phyloP scores from a whole-genome alignment of 2,797 vertebrate species.

The Hydrophis major region DNA sequence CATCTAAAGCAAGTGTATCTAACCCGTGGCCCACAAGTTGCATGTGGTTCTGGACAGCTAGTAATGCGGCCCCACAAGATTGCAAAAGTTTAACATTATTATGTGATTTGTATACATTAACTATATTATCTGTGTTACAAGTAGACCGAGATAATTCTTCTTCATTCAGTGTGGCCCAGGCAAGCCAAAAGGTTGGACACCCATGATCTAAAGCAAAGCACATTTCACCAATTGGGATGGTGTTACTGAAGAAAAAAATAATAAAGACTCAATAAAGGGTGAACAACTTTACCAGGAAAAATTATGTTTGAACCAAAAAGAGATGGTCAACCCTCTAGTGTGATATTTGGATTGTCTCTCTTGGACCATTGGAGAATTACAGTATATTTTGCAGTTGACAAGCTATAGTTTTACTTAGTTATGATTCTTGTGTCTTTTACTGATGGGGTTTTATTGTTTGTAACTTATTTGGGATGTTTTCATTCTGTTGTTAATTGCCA shows the following conservation, averaged over 20 bases:
- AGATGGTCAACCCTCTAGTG: too few species aligned
- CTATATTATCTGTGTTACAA: neutral
- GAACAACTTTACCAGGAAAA: neutral
- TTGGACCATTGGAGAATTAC: neutral
- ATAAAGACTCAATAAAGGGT: neutral
- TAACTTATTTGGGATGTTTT: neutral
- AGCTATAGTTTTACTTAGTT: neutral
- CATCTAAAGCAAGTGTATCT: neutral
- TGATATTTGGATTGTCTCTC: neutral
- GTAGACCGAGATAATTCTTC: neutral
- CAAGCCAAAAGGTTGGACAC: neutral
- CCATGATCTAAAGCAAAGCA: neutral
- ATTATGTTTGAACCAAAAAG: neutral
- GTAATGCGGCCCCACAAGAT: neutral
- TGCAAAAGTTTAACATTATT: neutral
- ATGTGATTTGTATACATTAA: neutral
- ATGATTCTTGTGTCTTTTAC: neutral
- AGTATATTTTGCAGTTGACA: too few species aligned
- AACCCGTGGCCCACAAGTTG: neutral
- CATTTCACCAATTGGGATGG: neutral
- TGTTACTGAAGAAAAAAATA: neutral
- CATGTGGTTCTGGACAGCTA: neutral
- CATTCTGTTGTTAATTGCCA: neutral
- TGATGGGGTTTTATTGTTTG: neutral
- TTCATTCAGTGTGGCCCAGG: neutral